A percentile compares a stretch with the other conserved stretches of the same genome.
Evolutionary conservation across 2,888 invertebrate species (phyloP).

Genomic region (Drosophila niveifrons): DNA sequence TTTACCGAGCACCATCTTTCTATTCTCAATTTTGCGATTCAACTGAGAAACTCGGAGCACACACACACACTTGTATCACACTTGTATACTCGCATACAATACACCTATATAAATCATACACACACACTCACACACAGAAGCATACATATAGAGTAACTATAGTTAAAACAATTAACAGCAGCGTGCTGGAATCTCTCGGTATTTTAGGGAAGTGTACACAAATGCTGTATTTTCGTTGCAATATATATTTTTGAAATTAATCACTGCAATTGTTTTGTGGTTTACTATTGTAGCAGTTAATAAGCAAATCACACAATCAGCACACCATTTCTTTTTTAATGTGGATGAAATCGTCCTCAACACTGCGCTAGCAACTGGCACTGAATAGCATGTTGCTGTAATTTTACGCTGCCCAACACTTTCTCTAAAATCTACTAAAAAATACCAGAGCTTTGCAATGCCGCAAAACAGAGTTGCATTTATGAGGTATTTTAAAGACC

Average conservation of each 20-base stretch:
- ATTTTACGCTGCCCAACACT: conserved; percentile 43
- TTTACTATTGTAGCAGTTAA: conserved; percentile 40
- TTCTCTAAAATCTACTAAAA: conserved; percentile 30
- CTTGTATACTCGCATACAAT: conserved; percentile 29
- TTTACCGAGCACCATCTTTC: conserved; percentile 74
- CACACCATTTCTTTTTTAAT: conserved; percentile 65
- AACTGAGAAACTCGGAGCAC: conserved; percentile 65
- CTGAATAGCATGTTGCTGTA: conserved; percentile 51
- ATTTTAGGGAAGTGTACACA: conserved; percentile 34
- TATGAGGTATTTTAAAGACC: not conserved
- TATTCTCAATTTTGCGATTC: conserved; percentile 77
- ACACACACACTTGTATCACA: conserved; percentile 31
- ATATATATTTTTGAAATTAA: conserved; percentile 11
- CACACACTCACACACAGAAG: conserved; percentile 41
- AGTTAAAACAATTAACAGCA: conserved; percentile 71
- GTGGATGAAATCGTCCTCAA: conserved; percentile 63
- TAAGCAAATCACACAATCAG: conserved; percentile 73
- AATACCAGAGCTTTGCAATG: conserved; percentile 4
- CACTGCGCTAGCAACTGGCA: conserved; percentile 56
- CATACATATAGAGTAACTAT: conserved; percentile 61
- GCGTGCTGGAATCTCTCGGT: conserved; percentile 50
- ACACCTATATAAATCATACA: conserved; percentile 47
- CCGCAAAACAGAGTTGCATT: not conserved
- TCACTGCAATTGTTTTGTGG: conserved; percentile 21
- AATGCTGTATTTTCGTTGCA: conserved; percentile 23